Evolutionary conservation across 1,140 invertebrate species (phyloP).

Genomic region (Pentalonia nigronervosa): DNA sequence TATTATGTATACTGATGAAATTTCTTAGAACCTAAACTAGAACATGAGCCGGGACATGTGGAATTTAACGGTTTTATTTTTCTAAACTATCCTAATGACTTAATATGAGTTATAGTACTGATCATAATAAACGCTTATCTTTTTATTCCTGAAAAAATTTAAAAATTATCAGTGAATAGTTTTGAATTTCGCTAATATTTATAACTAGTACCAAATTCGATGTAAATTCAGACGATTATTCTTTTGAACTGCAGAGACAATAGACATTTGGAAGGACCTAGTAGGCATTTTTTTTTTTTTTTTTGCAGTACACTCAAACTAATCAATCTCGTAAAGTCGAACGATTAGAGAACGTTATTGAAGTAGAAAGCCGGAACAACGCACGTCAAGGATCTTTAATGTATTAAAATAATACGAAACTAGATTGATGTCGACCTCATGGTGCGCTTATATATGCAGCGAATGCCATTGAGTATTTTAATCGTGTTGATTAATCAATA

Average conservation of each 20-base stretch:
- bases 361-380: slow-evolving; percentile 50
- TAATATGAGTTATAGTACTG: too few species aligned
- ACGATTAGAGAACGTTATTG: not conserved
- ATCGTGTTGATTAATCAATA: slow-evolving; percentile 11
- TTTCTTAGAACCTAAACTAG: not conserved
- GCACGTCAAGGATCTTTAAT: slow-evolving; percentile 26
- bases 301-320: not conserved
- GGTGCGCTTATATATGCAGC: not conserved
- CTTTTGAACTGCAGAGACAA: not conserved
- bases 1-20: not conserved
- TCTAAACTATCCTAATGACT: too few species aligned
- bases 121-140: too few species aligned
- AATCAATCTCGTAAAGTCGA: not conserved
- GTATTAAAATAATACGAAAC: slow-evolving; percentile 41
- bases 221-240: not conserved
- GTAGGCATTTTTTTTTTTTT: not conserved
- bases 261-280: not conserved
- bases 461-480: slow-evolving; percentile 40
- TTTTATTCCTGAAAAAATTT: not conserved
- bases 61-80: not conserved
- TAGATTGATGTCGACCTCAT: slow-evolving; percentile 48
- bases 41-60: not conserved
- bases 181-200: not conserved
- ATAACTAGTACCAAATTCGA: not conserved
- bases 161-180: not conserved